Conservation (phyloP, 1,140 invertebrate genomes). For the Pseudomyrmex concolor region DNA sequence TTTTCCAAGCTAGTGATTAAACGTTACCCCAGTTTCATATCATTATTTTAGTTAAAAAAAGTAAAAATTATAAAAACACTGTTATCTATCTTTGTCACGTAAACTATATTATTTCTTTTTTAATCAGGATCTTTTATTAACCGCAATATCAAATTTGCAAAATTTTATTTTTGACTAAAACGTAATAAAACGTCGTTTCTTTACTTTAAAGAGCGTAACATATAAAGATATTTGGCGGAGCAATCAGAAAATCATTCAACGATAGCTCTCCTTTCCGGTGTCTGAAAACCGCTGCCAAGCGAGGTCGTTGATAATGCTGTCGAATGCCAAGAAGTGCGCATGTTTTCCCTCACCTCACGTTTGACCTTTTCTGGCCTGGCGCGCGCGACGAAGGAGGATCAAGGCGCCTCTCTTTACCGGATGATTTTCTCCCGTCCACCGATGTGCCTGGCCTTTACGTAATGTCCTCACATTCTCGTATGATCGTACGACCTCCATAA, state of each 20-base stretch:
- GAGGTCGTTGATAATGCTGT: conserved; percentile 52
- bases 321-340: conserved; percentile 59
- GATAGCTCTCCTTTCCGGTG: background rate
- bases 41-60: too few species aligned
- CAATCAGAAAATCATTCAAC: background rate
- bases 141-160: too few species aligned
- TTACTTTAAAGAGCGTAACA: background rate
- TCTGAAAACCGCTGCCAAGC: conserved; percentile 35
- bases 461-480: conserved; percentile 48
- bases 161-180: too few species aligned
- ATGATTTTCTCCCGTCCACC: conserved; percentile 22
- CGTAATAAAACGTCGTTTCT: too few species aligned
- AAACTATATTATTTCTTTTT: too few species aligned
- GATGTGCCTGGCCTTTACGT: conserved; percentile 35
- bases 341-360: conserved; percentile 61
- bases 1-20: too few species aligned
- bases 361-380: conserved; percentile 63
- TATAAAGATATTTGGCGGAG: background rate
- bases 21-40: too few species aligned
- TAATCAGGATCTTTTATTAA: too few species aligned
- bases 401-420: background rate
- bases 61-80: too few species aligned
- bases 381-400: background rate
- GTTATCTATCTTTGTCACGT: too few species aligned
- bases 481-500: conserved; percentile 31